Evolutionary conservation across 2,888 invertebrate species (phyloP).

Genomic region (Cataglyphis livida): DNA sequence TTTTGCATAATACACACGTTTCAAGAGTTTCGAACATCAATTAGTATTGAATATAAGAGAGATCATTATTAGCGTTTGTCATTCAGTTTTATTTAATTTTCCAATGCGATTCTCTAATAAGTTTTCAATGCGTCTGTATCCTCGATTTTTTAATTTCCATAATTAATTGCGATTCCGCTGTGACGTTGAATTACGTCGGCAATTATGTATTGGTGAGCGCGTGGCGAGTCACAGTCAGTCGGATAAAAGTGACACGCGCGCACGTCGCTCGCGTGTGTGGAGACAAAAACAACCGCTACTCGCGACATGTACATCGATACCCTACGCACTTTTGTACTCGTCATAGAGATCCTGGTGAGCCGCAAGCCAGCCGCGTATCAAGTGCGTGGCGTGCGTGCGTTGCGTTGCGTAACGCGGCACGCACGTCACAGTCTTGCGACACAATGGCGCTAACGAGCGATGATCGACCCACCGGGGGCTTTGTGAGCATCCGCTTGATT

Average conservation of each 20-base stretch:
- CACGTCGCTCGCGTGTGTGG: constrained; percentile 2
- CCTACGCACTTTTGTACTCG: constrained; percentile 59
- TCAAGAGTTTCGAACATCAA: constrained; percentile 12
- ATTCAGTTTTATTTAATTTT: constrained; percentile 33
- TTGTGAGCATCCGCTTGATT: constrained; percentile 56
- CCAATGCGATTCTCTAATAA: not conserved
- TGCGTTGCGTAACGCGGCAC: constrained; percentile 68
- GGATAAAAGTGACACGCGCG: not conserved
- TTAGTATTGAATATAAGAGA: constrained; percentile 26
- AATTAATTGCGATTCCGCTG: constrained; percentile 26
- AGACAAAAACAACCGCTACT: constrained; percentile 52
- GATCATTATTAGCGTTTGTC: constrained; percentile 21
- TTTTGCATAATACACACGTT: not conserved
- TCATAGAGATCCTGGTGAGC: constrained; percentile 58
- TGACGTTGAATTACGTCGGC: constrained; percentile 37
- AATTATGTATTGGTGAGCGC: constrained; percentile 38
- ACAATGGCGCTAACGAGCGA: constrained; percentile 72
- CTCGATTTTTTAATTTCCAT: constrained; percentile 22
- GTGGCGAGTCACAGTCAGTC: constrained; percentile 32
- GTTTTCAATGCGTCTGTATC: constrained; percentile 4
- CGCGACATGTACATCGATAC: constrained; percentile 54
- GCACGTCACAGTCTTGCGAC: constrained; percentile 43
- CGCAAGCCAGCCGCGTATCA: constrained; percentile 64
- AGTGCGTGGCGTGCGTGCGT: constrained; percentile 56
- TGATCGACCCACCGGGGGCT: constrained; percentile 63